Base-by-base conservation (phyloP, 2,113 vertebrate species). In the Nyctibius bracteatus region DNA sequence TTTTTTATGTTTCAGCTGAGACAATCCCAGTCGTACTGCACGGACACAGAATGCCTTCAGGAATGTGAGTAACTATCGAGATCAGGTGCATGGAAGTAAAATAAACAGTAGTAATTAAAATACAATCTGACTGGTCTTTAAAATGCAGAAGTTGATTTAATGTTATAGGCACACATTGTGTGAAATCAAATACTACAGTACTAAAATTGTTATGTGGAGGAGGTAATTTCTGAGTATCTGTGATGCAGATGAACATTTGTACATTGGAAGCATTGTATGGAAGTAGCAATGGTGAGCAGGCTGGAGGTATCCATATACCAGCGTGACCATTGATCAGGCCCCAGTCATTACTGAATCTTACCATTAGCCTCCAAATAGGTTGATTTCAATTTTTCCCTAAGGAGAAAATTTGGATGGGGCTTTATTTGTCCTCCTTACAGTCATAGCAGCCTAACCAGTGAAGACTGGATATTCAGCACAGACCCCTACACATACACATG, bases 1-100 rank as follows among this genome's bases (percentile, higher is more conserved):
- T 97, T 95, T 97, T 94, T 21, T 97, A 91, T 94, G 8, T 97
- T 98, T 89, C 97, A 99, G 99, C 98, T 99, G 90, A 98, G 99
- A 96, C 99, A 99, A 96, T 99, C 99, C 85, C 99, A 99, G 98
- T 99, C 99, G 9, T 99, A 99, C 98, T 99, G 99, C 97, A 99
- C 99, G 94, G 99, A 99, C 97, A 99, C 98, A 57, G 99, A 99
- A 95, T 99, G 99, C 97, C 98, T 99, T 97, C 99, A 99, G 96
- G 99, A 99, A 98, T 91, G 99, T 99, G 98, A 98, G 99, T 99
- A 98, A 83, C 30, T 77, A 8, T 46, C 5, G 7, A 12, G 51
- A 54, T 63, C 10, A 27, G 39, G 33, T 72, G 68, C 49, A 88
- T 57, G 23, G 20, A 78, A 90, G 25, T 65, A 43, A 94, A 88